phyloP scores from a whole-genome alignment of 2,113 vertebrate genomes.

The Urocynchramus pylzowi region DNA sequence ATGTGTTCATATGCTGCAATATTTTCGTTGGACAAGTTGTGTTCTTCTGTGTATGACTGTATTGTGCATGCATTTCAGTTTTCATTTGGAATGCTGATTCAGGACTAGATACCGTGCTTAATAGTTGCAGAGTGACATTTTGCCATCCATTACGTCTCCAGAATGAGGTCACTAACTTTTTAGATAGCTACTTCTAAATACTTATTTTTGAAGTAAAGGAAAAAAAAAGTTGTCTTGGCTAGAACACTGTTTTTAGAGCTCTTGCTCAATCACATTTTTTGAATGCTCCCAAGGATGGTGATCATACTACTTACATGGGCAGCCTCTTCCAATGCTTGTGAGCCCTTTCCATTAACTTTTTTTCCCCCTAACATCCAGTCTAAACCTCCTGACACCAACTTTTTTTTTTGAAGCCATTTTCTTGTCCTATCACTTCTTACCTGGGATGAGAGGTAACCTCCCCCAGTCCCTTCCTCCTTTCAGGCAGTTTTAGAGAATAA shows the following conservation, averaged over 20 bases:
- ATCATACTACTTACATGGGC: too few relatives aligned
- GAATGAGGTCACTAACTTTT: background rate
- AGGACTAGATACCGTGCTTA: background rate
- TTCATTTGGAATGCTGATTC: background rate
- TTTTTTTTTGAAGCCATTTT: background rate
- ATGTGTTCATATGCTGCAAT: accelerated
- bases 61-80: background rate
- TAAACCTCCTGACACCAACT: background rate
- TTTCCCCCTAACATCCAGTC: background rate
- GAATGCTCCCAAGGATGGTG: background rate
- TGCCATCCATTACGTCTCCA: background rate
- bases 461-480: too few relatives aligned
- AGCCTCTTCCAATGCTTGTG: background rate
- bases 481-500: background rate
- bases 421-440: background rate
- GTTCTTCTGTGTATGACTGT: accelerated
- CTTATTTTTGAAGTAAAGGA: background rate
- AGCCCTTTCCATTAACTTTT: background rate
- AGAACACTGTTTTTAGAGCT: background rate
- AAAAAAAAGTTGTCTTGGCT: background rate
- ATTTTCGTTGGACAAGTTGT: background rate
- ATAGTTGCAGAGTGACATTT: background rate
- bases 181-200: background rate
- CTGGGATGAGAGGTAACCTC: background rate
- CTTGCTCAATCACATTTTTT: background rate